These are phyloP conservation scores for Campaea margaritaria DNA, from an alignment of 2,888 invertebrate species.

Conservation along the genomic window DNA sequence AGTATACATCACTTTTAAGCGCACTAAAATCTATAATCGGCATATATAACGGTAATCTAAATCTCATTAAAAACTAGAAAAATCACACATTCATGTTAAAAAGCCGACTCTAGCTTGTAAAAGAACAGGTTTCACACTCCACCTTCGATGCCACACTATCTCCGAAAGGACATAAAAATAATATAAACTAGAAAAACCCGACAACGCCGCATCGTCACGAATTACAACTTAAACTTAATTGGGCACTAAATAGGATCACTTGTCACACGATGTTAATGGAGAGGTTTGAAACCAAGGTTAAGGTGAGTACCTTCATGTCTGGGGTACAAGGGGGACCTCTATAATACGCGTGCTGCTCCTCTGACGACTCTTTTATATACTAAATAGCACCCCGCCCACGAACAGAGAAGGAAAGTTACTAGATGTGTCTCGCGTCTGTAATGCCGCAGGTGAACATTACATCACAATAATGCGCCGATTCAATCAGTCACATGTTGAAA, in stretches of 20 bases:
- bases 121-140: constrained; percentile 33
- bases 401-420: constrained; percentile 67
- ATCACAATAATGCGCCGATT: constrained; percentile 20
- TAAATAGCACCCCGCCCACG: constrained; percentile 71
- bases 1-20: too few species aligned
- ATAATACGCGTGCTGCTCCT: constrained; percentile 59
- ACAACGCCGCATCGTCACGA: constrained; percentile 15
- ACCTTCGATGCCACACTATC: constrained; percentile 20
- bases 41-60: too few species aligned
- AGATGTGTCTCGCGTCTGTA: constrained; percentile 55
- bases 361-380: constrained; percentile 72
- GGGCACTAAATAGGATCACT: constrained; percentile 28
- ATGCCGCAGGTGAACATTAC: constrained; percentile 27
- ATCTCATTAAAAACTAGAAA: too few species aligned
- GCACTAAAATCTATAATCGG: too few species aligned
- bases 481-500: constrained; percentile 11
- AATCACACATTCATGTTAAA: too few species aligned
- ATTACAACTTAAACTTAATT: constrained; percentile 14
- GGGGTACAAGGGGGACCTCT: constrained; percentile 62
- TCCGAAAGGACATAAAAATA: constrained; percentile 21
- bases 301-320: constrained; percentile 72
- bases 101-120: background rate
- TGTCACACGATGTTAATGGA: constrained; percentile 24
- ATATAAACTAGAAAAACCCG: constrained; percentile 27
- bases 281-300: constrained; percentile 38